These are phyloP conservation scores for Diachasma alloeum DNA, from an alignment of 1,140 invertebrate genomes.

Conservation along the genomic window DNA sequence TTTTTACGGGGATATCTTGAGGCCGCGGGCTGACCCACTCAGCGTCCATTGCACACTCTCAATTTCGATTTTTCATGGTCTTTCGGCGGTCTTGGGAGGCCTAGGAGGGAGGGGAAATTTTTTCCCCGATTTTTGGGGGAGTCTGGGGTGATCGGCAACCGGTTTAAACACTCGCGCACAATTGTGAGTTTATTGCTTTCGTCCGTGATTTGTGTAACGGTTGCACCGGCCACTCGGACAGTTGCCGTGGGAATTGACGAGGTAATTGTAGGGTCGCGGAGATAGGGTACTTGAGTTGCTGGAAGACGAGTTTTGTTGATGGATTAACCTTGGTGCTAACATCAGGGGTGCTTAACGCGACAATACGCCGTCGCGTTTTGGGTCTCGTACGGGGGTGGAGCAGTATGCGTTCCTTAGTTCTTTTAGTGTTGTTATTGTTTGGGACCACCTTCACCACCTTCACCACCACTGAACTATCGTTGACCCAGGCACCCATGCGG, in stretches of 20 bases:
- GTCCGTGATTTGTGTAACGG: slow-evolving; percentile 61
- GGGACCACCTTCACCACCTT: slow-evolving; percentile 50
- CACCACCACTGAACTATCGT: slow-evolving; percentile 55
- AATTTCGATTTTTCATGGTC: no score
- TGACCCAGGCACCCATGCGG: slow-evolving; percentile 65
- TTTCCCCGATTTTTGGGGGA: no score
- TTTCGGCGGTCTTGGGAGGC: no score
- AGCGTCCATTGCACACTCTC: not conserved
- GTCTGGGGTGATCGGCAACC: no score
- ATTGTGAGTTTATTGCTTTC: slow-evolving; percentile 47
- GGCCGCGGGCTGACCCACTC: not conserved
- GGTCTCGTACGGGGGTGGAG: slow-evolving; percentile 28
- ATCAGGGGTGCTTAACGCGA: not conserved
- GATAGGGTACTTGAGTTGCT: not conserved
- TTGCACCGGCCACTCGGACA: slow-evolving; percentile 59
- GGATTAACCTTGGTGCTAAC: not conserved
- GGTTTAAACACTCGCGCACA: not conserved
- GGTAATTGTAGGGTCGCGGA: slow-evolving; percentile 46
- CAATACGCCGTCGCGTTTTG: slow-evolving; percentile 35
- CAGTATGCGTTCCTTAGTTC: not conserved
- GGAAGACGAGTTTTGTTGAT: not conserved
- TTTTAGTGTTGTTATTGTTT: slow-evolving; percentile 35
- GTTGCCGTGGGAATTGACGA: slow-evolving; percentile 56
- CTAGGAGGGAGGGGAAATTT: no score
- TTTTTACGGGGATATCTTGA: not conserved